phyloP scores from a whole-genome alignment of 2,888 invertebrate species.

The Tetanocera ferruginea region DNA sequence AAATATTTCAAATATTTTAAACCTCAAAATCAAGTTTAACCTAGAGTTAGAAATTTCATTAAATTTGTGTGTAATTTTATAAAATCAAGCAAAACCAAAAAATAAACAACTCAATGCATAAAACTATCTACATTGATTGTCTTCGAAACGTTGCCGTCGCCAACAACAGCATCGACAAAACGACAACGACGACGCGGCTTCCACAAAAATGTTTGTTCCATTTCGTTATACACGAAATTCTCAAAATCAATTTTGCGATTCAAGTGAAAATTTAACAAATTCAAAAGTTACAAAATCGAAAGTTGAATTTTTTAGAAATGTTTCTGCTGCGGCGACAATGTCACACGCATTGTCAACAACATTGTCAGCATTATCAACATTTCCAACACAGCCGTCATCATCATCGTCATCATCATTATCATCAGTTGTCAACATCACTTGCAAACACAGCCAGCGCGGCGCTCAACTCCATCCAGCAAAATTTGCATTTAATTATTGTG shows the following conservation, averaged over 20 bases:
- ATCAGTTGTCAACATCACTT: slow-evolving; percentile 14
- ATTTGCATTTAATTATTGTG: slow-evolving; percentile 67
- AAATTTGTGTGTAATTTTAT: not conserved
- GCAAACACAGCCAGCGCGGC: slow-evolving; percentile 22
- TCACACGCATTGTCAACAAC: slow-evolving; percentile 24
- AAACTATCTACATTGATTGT: not conserved
- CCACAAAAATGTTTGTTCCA: slow-evolving; percentile 52
- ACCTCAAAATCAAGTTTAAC: not conserved
- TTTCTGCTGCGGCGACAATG: slow-evolving; percentile 45
- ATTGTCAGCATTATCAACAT: slow-evolving; percentile 32
- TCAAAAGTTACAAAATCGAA: slow-evolving; percentile 51
- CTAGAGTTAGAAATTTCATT: not conserved
- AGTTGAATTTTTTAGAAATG: slow-evolving; percentile 51
- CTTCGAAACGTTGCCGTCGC: not conserved
- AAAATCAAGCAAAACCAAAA: not conserved
- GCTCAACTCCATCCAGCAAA: slow-evolving; percentile 38
- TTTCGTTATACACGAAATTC: slow-evolving; percentile 47
- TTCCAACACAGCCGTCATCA: slow-evolving; percentile 21
- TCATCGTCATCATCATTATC: slow-evolving; percentile 20
- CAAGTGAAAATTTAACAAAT: slow-evolving; percentile 45
- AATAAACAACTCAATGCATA: not conserved
- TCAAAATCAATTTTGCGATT: slow-evolving; percentile 43
- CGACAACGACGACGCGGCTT: slow-evolving; percentile 48
- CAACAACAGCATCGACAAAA: slow-evolving; percentile 22
- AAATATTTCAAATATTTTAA: not conserved